These are phyloP conservation scores for Lepetodrilus schrolli DNA, from an alignment of 2,888 invertebrate genomes.

Conservation along the genomic window DNA sequence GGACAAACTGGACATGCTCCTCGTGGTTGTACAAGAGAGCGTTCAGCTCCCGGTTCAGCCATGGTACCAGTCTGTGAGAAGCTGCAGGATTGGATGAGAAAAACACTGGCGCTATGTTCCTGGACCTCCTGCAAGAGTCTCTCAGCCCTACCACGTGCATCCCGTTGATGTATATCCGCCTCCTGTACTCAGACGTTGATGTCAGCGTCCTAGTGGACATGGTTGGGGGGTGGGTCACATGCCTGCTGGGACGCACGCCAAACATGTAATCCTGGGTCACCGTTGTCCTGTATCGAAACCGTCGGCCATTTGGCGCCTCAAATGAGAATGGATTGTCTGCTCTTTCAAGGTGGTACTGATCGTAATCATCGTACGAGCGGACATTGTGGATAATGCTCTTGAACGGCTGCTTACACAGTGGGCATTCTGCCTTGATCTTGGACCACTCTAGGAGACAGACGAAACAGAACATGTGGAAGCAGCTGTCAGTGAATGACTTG, in stretches of 20 bases:
- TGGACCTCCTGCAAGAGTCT: slow-evolving; percentile 42
- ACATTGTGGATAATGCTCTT: slow-evolving; percentile 94
- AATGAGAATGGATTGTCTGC: slow-evolving; percentile 29
- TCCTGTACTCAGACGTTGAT: slow-evolving; percentile 76
- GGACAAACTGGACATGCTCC: slow-evolving; percentile 77
- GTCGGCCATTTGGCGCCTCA: slow-evolving; percentile 48
- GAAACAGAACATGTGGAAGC: slow-evolving; percentile 95
- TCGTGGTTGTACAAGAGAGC: slow-evolving; percentile 79
- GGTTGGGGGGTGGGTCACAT: slow-evolving; percentile 35
- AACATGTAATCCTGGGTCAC: slow-evolving; percentile 64
- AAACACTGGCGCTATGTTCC: slow-evolving; percentile 70
- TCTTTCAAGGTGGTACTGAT: slow-evolving; percentile 73
- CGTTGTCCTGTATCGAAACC: slow-evolving; percentile 74
- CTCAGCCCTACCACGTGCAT: slow-evolving; percentile 84
- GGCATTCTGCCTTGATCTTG: slow-evolving; percentile 79
- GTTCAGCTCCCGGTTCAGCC: slow-evolving; percentile 90
- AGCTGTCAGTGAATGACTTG: slow-evolving; percentile 93
- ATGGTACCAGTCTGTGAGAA: slow-evolving; percentile 87
- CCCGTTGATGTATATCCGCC: slow-evolving; percentile 85
- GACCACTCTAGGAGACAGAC: slow-evolving; percentile 95
- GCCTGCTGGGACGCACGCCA: slow-evolving; percentile 29
- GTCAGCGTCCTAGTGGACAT: slow-evolving; percentile 46
- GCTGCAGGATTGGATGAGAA: slow-evolving; percentile 82
- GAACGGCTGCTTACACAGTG: slow-evolving; percentile 93
- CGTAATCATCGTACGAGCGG: slow-evolving; percentile 89